These are phyloP conservation scores for Styela clava DNA, from an alignment of 23 tunicate genomes.

Conservation along the genomic window DNA sequence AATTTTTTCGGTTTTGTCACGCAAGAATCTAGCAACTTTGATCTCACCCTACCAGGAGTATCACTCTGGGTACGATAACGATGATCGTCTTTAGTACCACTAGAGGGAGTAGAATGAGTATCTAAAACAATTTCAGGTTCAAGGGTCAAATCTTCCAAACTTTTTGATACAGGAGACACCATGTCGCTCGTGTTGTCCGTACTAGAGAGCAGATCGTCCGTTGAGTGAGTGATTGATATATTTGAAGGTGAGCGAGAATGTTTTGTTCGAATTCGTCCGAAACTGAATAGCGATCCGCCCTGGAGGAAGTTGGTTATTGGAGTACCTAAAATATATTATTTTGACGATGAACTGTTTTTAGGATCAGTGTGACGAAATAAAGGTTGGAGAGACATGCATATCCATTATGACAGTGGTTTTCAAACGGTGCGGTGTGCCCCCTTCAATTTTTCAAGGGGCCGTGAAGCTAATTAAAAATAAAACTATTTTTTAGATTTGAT, in stretches of 20 bases:
- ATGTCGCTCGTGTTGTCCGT: constrained; percentile 22
- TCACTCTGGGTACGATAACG: constrained; percentile 18
- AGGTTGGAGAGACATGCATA: no score
- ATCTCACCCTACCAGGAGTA: not conserved
- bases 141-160: constrained; percentile 24
- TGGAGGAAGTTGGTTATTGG: constrained; percentile 43
- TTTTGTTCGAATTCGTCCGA: constrained; percentile 13
- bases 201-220: constrained; percentile 12
- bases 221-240: constrained; percentile 37
- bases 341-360: no score
- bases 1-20: not conserved
- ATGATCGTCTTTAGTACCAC: not conserved
- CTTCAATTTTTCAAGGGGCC: no score
- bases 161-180: constrained; percentile 10
- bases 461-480: no score
- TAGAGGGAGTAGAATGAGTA: not conserved
- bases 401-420: no score
- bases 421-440: no score
- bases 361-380: no score
- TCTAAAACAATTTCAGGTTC: not conserved
- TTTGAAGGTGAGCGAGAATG: constrained; percentile 66
- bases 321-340: constrained; percentile 27
- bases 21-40: not conserved
- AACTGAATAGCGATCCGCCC: constrained; percentile 38
- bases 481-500: no score